Conservation (phyloP, 2,113 vertebrate species). For the Sceloporus undulatus region DNA sequence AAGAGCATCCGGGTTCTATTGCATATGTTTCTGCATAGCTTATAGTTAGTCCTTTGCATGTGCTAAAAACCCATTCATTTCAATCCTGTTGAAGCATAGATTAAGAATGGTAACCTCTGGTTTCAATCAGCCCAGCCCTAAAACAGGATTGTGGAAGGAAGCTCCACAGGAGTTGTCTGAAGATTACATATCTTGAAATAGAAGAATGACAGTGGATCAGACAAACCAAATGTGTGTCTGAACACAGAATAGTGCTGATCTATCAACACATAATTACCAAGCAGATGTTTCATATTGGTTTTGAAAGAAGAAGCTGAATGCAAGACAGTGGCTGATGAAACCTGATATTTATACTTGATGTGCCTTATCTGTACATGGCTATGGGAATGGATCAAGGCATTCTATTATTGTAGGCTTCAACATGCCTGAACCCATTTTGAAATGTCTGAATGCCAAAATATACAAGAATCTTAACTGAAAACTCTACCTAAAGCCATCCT, state of each 20-base stretch:
- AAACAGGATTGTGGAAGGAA: background rate
- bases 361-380: conserved; percentile 59
- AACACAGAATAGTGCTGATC: background rate
- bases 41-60: background rate
- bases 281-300: conserved; percentile 2
- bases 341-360: conserved; percentile 20
- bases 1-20: background rate
- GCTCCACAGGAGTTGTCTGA: background rate
- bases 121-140: conserved; percentile 10
- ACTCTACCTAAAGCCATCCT: conserved; percentile 32
- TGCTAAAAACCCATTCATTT: background rate
- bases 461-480: conserved; percentile 45
- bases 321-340: conserved; percentile 12
- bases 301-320: background rate
- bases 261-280: background rate
- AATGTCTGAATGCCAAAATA: conserved; percentile 27
- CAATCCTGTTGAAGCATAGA: background rate
- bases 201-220: background rate
- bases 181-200: background rate
- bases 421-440: conserved; percentile 42
- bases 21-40: background rate
- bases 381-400: conserved; percentile 61
- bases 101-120: background rate
- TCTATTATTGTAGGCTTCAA: conserved; percentile 54
- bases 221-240: background rate